A percentile compares a stretch with the other conserved stretches of the same genome.
These are phyloP conservation scores for Hyla sarda DNA, from an alignment of 2,113 vertebrate species.

Conservation along the genomic window DNA sequence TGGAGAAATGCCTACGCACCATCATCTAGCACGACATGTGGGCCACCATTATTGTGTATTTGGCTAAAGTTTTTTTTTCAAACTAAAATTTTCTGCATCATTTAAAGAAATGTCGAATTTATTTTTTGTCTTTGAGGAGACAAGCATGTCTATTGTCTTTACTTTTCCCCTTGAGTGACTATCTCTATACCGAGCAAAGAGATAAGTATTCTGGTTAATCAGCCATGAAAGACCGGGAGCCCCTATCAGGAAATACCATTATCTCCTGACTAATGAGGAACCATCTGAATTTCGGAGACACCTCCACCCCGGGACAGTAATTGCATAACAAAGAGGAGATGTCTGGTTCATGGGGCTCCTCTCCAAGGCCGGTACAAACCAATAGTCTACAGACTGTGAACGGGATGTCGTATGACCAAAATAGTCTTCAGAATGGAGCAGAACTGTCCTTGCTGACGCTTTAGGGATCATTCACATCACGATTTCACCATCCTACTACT, in stretches of 20 bases:
- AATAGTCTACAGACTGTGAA: background rate
- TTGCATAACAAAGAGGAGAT: constrained; percentile 44
- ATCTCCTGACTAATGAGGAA: constrained; percentile 49
- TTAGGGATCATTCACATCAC: too few species aligned
- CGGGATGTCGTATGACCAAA: background rate
- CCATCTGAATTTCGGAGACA: constrained; percentile 47
- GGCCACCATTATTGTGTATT: too few species aligned
- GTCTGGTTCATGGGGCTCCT: background rate
- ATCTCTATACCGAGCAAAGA: constrained; percentile 21
- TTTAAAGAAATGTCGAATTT: too few species aligned
- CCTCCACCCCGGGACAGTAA: constrained; percentile 26
- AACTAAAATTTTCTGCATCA: too few species aligned
- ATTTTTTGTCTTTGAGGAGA: background rate
- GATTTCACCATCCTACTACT: too few species aligned
- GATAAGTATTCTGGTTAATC: constrained; percentile 47
- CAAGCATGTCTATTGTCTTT: constrained; percentile 34
- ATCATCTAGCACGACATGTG: too few species aligned
- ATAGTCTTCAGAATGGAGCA: background rate
- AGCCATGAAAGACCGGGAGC: constrained; percentile 36
- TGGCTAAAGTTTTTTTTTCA: too few species aligned
- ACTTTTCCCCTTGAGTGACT: constrained; percentile 34
- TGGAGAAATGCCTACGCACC: too few species aligned
- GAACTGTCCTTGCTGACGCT: background rate
- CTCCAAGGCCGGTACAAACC: background rate
- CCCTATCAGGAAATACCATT: constrained; percentile 54